Evolutionary conservation across 2,888 invertebrate genomes (phyloP).

Genomic region (Parelbella ahira): DNA sequence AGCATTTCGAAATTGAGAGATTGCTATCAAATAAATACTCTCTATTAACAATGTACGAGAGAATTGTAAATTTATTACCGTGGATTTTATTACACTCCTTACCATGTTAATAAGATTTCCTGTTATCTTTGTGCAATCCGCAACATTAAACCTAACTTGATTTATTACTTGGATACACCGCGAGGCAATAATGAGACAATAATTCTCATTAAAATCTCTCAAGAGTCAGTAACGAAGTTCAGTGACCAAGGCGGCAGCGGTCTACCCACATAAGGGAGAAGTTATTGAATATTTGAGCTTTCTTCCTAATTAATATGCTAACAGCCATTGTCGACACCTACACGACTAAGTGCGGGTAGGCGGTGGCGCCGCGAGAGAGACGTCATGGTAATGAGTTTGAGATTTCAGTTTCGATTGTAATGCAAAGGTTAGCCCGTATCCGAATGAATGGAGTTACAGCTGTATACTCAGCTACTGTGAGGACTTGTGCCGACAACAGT

Average conservation of each 20-base stretch:
- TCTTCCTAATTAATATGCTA: conserved; percentile 78
- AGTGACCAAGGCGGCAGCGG: conserved; percentile 28
- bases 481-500: no score
- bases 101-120: no score
- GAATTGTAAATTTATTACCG: no score
- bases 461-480: no score
- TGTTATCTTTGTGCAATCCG: no score
- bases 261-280: conserved; percentile 22
- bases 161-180: no score
- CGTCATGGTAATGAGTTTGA: conserved; percentile 6
- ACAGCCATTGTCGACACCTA: conserved; percentile 75
- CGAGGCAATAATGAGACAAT: conserved; percentile 1
- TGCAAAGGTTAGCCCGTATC: not conserved
- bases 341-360: conserved; percentile 42
- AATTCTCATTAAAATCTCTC: conserved; percentile 4
- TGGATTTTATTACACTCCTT: no score
- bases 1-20: no score
- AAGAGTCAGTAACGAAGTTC: conserved; percentile 27
- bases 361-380: conserved; percentile 37
- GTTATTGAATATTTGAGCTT: conserved; percentile 67
- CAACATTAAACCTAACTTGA: no score
- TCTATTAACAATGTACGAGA: no score
- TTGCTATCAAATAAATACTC: no score
- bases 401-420: conserved; percentile 1
- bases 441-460: no score